Conservation (phyloP, 2,888 invertebrate species). For the Drosophila fungiperda region DNA sequence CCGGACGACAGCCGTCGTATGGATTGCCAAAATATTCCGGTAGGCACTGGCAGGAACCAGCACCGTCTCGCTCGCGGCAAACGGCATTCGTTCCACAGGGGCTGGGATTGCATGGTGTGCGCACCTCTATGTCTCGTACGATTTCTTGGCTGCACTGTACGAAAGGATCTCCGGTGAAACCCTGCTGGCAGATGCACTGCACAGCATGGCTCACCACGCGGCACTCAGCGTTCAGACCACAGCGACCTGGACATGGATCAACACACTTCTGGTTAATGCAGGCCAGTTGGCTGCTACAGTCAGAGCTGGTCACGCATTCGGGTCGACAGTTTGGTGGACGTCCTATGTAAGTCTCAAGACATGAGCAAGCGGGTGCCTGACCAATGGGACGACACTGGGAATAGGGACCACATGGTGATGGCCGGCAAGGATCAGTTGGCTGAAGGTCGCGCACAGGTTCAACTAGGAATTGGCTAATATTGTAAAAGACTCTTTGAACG, state of each 20-base stretch:
- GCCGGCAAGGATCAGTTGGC: constrained; percentile 89
- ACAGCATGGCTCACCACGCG: constrained; percentile 91
- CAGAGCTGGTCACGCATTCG: constrained; percentile 92
- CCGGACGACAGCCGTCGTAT: constrained; percentile 91
- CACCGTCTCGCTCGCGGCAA: constrained; percentile 88
- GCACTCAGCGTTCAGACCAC: constrained; percentile 91
- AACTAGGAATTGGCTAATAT: constrained; percentile 70
- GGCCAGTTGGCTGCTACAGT: constrained; percentile 89
- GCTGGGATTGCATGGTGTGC: constrained; percentile 88
- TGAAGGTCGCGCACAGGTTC: constrained; percentile 85
- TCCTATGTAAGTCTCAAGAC: constrained; percentile 88
- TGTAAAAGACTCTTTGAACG: not conserved
- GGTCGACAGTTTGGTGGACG: constrained; percentile 91
- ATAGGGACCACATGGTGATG: constrained; percentile 93
- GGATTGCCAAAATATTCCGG: constrained; percentile 91
- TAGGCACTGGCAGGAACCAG: constrained; percentile 90
- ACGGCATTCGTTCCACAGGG: constrained; percentile 90
- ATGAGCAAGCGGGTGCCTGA: constrained; percentile 91
- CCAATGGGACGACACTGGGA: constrained; percentile 89
- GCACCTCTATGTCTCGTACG: constrained; percentile 85
- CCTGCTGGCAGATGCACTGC: constrained; percentile 88
- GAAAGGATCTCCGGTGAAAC: constrained; percentile 92
- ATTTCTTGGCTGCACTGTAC: constrained; percentile 86
- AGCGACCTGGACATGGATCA: constrained; percentile 90
- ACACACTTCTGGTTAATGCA: constrained; percentile 92